A percentile compares a stretch with the other conserved stretches of the same genome.
Evolutionary conservation across 2,888 invertebrate genomes (phyloP).

Genomic region (Hanleya hanleyi): DNA sequence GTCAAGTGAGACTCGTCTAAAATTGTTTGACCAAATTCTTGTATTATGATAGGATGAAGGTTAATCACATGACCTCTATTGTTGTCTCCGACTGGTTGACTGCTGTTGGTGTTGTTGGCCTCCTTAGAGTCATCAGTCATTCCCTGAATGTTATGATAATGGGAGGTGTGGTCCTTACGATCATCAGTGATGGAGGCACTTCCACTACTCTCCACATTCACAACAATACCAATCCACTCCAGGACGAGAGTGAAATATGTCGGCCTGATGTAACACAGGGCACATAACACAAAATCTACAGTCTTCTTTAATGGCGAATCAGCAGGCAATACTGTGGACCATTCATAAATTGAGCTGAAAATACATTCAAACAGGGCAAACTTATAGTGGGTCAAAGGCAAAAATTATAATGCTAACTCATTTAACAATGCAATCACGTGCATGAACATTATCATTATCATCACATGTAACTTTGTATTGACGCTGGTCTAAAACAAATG

Average conservation of each 20-base stretch:
- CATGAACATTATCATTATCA: no score
- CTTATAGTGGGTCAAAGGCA: not conserved
- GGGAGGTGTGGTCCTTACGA: conserved; percentile 71
- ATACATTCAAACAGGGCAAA: conserved; percentile 16
- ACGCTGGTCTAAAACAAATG: no score
- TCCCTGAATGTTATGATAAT: conserved; percentile 40
- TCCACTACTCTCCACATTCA: conserved; percentile 72
- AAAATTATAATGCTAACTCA: not conserved
- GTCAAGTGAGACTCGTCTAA: conserved; percentile 78
- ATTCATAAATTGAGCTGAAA: conserved; percentile 81
- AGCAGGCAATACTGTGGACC: conserved; percentile 83
- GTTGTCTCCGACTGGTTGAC: not conserved
- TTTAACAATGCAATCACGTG: not conserved
- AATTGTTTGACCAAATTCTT: conserved; percentile 60
- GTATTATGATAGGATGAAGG: conserved; percentile 40
- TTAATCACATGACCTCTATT: conserved; percentile 23
- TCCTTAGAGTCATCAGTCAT: conserved; percentile 75
- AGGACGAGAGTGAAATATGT: conserved; percentile 84
- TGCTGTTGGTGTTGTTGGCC: conserved; percentile 43
- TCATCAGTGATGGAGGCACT: conserved; percentile 79
- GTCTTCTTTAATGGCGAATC: conserved; percentile 84
- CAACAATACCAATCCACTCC: conserved; percentile 79
- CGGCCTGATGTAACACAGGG: conserved; percentile 88
- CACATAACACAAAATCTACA: conserved; percentile 89
- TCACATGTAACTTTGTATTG: no score